Conservation (phyloP, 2,888 invertebrate genomes). For the Byasa hedistus region DNA sequence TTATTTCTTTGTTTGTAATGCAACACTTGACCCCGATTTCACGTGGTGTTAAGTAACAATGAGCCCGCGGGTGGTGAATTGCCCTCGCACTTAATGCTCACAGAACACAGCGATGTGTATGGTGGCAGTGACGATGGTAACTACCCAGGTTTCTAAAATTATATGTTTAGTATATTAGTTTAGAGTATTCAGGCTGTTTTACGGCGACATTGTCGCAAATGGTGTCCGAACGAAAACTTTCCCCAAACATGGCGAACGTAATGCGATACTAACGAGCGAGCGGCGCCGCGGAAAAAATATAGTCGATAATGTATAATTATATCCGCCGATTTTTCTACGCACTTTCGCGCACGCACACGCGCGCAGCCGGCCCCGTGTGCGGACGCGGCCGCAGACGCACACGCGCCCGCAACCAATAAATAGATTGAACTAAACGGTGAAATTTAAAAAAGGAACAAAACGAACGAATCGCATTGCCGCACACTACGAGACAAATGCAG, state of each 20-base stretch:
- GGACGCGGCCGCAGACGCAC: slow-evolving; percentile 60
- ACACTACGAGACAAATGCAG: slow-evolving; percentile 62
- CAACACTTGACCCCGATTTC: too few relatives aligned
- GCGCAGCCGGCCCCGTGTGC: slow-evolving; percentile 41
- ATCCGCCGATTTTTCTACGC: slow-evolving; percentile 74
- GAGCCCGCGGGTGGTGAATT: too few relatives aligned
- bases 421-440: slow-evolving; percentile 81
- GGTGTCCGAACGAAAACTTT: background rate
- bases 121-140: too few relatives aligned
- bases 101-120: too few relatives aligned
- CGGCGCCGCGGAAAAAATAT: slow-evolving; percentile 31
- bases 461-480: slow-evolving; percentile 72
- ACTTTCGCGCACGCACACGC: slow-evolving; percentile 64
- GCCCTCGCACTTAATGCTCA: too few relatives aligned
- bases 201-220: too few relatives aligned
- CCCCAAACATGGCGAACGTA: slow-evolving; percentile 15
- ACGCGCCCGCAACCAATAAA: slow-evolving; percentile 72
- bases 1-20: too few relatives aligned
- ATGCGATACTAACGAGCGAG: slow-evolving; percentile 17
- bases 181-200: too few relatives aligned
- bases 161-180: too few relatives aligned
- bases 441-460: slow-evolving; percentile 80
- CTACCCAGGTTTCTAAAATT: too few relatives aligned
- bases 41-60: too few relatives aligned
- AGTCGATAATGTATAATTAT: slow-evolving; percentile 61